Evolutionary conservation across 1,140 invertebrate genomes (phyloP), one percentile per base, ranked within the genome.

Genomic region (Periplaneta americana): DNA sequence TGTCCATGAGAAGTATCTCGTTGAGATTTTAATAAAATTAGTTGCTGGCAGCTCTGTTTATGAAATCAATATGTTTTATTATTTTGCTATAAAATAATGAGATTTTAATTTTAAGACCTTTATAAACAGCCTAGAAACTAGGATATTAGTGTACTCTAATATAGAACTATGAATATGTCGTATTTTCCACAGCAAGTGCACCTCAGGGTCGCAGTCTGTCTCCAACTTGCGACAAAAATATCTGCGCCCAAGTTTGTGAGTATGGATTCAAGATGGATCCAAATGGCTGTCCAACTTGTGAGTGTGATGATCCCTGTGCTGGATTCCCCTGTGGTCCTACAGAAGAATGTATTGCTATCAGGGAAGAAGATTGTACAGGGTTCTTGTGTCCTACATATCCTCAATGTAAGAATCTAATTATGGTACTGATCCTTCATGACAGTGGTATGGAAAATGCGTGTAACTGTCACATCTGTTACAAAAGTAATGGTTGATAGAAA

Each of bases 231-330:
- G 85, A 85, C 18, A 81, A 86, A 18, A 86, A 90, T 37, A 88
- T 90, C 48, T 96, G 95, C 84, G 93, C 95, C 0, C 93, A 94
- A 15, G 91, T 95, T 35, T 97, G 96, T 85, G 94, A 96, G 85
- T 96, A 96, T 85, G 96, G 96, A 1, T 96, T 95, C 85, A 94
- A 94, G 86, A 90, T 91, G 10, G 95, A 95, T 78, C 89, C 90
- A n/a, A 91, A 93, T 83, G 95, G 95, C 6, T 97, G 95, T 85
- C 92, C 93, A 5, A 95, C 93, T 22, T 97, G 96, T 85, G 95
- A 96, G 86, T 97, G 96, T 86, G 94, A 95, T 66, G 92, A 96
- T 86, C 95, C 95, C 9, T 97, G 96, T 84, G 92, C 95, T 81
- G 94, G 94, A 5, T 95, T 93, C 85, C 91, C 91, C 3, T 97